phyloP scores from a whole-genome alignment of 2,113 vertebrate genomes.

The Cyprinodon brontotheroides region DNA sequence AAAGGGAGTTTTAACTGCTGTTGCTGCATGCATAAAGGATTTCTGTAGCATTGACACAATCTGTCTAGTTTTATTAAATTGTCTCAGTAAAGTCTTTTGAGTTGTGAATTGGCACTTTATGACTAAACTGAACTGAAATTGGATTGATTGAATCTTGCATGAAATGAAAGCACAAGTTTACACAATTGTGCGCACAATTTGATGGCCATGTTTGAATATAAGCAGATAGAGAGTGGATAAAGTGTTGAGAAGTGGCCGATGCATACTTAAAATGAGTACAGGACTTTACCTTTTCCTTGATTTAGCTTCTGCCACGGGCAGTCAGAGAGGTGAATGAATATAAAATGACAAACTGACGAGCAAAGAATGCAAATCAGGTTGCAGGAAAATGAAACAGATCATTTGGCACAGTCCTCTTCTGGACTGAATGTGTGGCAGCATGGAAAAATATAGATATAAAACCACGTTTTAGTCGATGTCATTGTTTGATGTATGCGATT shows the following conservation, averaged over 20 bases:
- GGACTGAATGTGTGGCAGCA: neutral
- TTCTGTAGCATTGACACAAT: too few species aligned
- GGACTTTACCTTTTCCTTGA: slow-evolving; percentile 61
- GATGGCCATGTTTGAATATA: slow-evolving; percentile 26
- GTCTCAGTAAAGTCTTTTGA: too few species aligned
- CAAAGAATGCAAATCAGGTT: slow-evolving; percentile 41
- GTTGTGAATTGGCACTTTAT: too few species aligned
- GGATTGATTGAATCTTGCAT: slow-evolving; percentile 30
- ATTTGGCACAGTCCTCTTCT: neutral
- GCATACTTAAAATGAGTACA: slow-evolving; percentile 51
- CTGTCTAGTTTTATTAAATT: too few species aligned
- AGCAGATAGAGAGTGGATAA: slow-evolving; percentile 54
- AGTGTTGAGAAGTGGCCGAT: slow-evolving; percentile 46
- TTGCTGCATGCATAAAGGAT: too few species aligned
- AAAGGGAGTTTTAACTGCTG: too few species aligned
- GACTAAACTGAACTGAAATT: too few species aligned
- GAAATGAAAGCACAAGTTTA: neutral
- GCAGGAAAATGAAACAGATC: slow-evolving; percentile 13
- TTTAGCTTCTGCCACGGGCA: slow-evolving; percentile 51
- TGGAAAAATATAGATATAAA: neutral
- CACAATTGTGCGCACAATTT: neutral
- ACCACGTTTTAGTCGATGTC: neutral
- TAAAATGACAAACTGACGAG: slow-evolving; percentile 38
- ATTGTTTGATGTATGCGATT: neutral
- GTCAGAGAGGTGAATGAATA: slow-evolving; percentile 41